Base-by-base conservation (phyloP, 2,888 invertebrate species). In the Nemotelus pantherinus region DNA sequence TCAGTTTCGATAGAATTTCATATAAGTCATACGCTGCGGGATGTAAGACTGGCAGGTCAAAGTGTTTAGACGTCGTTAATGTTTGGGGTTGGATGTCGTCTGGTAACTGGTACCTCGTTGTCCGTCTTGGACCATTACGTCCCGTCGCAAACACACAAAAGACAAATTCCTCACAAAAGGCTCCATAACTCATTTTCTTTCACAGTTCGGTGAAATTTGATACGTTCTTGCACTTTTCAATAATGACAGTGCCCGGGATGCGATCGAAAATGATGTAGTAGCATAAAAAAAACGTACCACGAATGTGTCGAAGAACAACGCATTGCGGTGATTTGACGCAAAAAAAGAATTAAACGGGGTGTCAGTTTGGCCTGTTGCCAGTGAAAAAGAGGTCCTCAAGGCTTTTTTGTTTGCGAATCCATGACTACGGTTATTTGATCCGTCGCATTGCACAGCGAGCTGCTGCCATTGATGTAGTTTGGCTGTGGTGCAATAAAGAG, bases 121-220 rank as follows among this genome's bases (percentile, higher is more conserved):
- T 53, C 53, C 53, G 7, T 53, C 10, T 53, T 53, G 53, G 10
- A 53, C 10, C 53, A 6, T 53, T 58, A 10, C 4, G 7, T 7
- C 25, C 25, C 5, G 58, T n/a, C 25, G 43, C 43, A 43, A 6
- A 5, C 44, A 65, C 47, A 39, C 47, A 65, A 65, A 44, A 44
- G 10, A 41, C 55, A 43, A 50, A 9, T 9, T 65, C 47, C 10
- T 63, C 25, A 55, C 71, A 71, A 71, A 71, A 71, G 57, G n/a
- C 57, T 43, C 57, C 71, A 71, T 71, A 71, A 71, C 71, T 71
- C 71, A 55, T 55, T 71, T 71, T 71, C 41, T 50, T 25, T 25
- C 25, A 25, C 25, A 25, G 55, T 71, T 71, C 55, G 44, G 44
- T 71, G 71, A 71, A 71, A 71, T 55, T 71, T 71, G 57, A 71